Percentiles rank a stretch among this genome's conserved stretches.
Evolutionary conservation across 2,113 vertebrate species (phyloP).

Genomic region (Equus przewalskii): DNA sequence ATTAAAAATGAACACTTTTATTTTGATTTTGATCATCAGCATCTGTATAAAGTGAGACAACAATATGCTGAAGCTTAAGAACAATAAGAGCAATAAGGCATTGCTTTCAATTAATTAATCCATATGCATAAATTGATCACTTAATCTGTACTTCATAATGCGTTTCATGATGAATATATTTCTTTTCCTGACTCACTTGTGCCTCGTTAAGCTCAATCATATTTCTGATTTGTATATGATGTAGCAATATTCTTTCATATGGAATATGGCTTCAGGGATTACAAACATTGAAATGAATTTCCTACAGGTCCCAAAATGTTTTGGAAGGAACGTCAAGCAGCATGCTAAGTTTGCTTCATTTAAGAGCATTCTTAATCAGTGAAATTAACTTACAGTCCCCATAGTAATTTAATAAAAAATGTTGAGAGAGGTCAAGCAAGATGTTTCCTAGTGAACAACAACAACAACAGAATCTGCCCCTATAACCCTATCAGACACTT

Average conservation of each 20-base stretch:
- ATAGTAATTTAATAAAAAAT: conserved; percentile 50
- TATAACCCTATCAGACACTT: not conserved
- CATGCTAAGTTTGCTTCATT: conserved; percentile 53
- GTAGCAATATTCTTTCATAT: not conserved
- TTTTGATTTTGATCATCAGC: conserved; percentile 10
- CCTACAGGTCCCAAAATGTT: not conserved
- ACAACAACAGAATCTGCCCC: not conserved
- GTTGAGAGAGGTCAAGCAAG: conserved; percentile 48
- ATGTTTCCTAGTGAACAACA: conserved; percentile 21
- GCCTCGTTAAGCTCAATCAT: not conserved
- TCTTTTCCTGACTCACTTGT: not conserved
- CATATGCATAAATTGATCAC: not conserved
- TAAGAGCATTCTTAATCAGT: conserved; percentile 62
- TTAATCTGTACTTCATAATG: not conserved
- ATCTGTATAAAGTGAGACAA: not conserved
- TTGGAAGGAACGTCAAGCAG: conserved; percentile 51
- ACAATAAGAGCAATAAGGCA: not conserved
- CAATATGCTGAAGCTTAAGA: not conserved
- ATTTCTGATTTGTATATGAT: conserved; percentile 11
- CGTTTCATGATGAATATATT: not conserved
- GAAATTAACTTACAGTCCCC: conserved; percentile 57
- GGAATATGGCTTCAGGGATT: conserved; percentile 32
- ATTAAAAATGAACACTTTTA: not conserved
- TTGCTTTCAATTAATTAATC: conserved; percentile 30
- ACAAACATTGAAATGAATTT: conserved; percentile 61